A percentile compares a stretch with the other conserved stretches of the same genome.
Conservation (phyloP, 2,888 invertebrate species). For the Chrysolina oricalcia region DNA sequence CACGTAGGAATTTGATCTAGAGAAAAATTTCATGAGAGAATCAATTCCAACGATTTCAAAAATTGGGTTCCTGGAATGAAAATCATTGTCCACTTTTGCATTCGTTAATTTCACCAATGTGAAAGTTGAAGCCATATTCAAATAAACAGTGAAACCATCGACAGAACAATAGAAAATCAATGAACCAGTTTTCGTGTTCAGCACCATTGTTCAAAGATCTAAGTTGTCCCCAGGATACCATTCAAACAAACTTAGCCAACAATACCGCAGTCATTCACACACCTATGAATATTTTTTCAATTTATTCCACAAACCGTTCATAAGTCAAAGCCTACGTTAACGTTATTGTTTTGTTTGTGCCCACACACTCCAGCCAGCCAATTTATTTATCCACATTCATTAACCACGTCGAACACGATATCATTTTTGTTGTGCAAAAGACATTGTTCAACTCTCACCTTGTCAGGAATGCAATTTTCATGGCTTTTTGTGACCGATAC, state of each 20-base stretch:
- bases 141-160: background rate
- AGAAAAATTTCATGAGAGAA: too few relatives aligned
- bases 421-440: slow-evolving; percentile 33
- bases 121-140: background rate
- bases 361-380: background rate
- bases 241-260: background rate
- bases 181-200: background rate
- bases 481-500: slow-evolving; percentile 7
- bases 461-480: slow-evolving; percentile 42
- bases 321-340: slow-evolving; percentile 18
- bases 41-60: too few relatives aligned
- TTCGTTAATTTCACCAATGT: background rate
- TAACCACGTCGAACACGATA: slow-evolving; percentile 15
- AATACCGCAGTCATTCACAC: background rate
- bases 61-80: too few relatives aligned
- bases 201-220: background rate
- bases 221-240: background rate
- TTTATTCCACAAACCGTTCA: background rate
- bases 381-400: slow-evolving; percentile 4
- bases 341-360: background rate
- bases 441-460: slow-evolving; percentile 46
- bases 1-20: too few relatives aligned
- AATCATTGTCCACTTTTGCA: too few relatives aligned
- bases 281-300: slow-evolving; percentile 15
- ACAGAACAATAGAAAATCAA: background rate